Base-by-base conservation (phyloP, 2,888 invertebrate genomes). In the Elmis aenea region DNA sequence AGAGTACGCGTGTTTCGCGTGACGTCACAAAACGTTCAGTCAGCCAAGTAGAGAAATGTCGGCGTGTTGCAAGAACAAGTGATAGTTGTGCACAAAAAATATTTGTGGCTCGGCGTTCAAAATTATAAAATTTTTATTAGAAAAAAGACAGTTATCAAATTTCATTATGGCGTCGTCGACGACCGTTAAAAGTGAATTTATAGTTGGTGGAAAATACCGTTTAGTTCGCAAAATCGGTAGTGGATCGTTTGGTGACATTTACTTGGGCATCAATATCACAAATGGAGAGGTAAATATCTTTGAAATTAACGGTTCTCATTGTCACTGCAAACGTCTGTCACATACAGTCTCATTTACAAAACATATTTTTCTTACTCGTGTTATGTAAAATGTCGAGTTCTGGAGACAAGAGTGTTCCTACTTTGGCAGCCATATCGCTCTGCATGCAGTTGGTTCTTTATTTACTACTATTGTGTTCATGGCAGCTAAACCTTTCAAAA, bases 181-280 rank as follows among this genome's bases (percentile, higher is more conserved):
- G 46, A 51, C 55, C 49, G 59, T 62, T 35, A 77, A 77, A 69
- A 74, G 71, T 64, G 88, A 89, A 70, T 82, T 88, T 69, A 77
- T 89, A 68, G 84, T 92, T 69, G 89, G 88, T 68, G 88, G 87
- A 62, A 92, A 88, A 75, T 96, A 93, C 76, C 85, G 93, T 69
- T 79, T 96, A 64, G 84, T 94, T 66, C 82, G 94, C 59, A 95
- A 94, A 81, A 93, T 97, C 70, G 94, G 97, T 62, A 94, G 94
- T 72, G 99, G 99, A 57, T 97, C 97, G 52, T 99, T 99, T 70
- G 99, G 99, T 64, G 97, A 97, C 75, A 97, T 99, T 70, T 97
- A 92, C 75, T 77, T 97, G 69, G 96, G 90, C 54, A 86, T 90
- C 75, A 87, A 90, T 75, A 80, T 86, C 67, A 78, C 81, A 67